Evolutionary conservation across 2,888 invertebrate species (phyloP), one percentile per base, ranked within the genome.

Genomic region (Phalera bucephala): DNA sequence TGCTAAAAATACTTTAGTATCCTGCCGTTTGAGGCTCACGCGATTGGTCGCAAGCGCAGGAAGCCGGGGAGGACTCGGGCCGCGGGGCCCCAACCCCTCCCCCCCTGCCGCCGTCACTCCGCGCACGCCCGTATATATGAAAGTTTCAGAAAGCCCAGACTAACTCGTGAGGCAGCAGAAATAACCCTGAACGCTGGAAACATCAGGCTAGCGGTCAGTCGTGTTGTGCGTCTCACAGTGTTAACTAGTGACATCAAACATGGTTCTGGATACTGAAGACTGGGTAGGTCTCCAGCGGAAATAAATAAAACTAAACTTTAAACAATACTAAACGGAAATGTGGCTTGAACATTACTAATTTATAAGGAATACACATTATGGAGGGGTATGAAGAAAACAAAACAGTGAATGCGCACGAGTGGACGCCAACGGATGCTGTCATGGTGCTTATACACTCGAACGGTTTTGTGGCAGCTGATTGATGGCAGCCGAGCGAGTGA

Each of bases 211-310:
- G 69, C 70, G 65, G 76, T 67, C 88, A 89, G 88, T 89, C 88
- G 88, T 89, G 88, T 88, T 88, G 88, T 89, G 88, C 86, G 87
- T 87, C 88, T 88, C 88, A 83, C 67, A 86, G 88, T 88, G 88
- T 73, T 86, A 85, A 84, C 88, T 74, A 86, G 89, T 89, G 87
- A 85, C 74, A 80, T 78, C 69, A 73, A 85, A 79, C 76, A 89
- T 89, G 89, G 88, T 74, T 84, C 83, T 88, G 80, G 87, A 88
- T 63, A 86, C 88, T 56, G 80, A 86, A 86, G 88, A 89, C 76
- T 89, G 88, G 88, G 89, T 89, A 81, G 81, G 89, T 85, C 45
- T 57, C 46, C 52, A 41, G 36, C 41, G 45, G n/a, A 36, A 45
- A 15, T n/a, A 9, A 29, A 14, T 11, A 27, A 27, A 1, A 26